Conservation (phyloP, 2,113 vertebrate genomes). For the Suncus etruscus region DNA sequence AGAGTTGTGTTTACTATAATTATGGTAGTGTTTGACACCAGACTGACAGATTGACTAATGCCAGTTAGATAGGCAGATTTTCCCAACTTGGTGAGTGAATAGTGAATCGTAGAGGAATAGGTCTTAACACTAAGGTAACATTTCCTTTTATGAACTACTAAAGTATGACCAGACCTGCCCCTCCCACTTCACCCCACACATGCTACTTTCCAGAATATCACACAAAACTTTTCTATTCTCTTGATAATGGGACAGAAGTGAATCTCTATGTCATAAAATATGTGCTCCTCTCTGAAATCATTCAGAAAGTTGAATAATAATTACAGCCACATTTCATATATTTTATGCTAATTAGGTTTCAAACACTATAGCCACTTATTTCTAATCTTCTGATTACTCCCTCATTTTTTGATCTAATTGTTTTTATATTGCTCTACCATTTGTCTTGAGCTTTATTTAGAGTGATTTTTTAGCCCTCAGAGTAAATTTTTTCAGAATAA, state of each 20-base stretch:
- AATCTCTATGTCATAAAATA: background rate
- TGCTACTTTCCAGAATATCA: background rate
- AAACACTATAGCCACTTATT: background rate
- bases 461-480: background rate
- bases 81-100: background rate
- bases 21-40: background rate
- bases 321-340: background rate
- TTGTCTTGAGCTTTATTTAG: background rate
- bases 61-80: background rate
- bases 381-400: background rate
- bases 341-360: background rate
- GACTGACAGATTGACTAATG: background rate
- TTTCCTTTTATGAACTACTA: background rate
- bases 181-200: background rate
- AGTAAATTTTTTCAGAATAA: background rate
- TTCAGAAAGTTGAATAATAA: slow-evolving; percentile 20
- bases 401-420: background rate
- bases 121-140: background rate
- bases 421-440: background rate
- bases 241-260: background rate
- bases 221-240: background rate
- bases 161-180: background rate
- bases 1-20: background rate
- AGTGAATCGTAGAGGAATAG: background rate
- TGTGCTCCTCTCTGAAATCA: background rate